Evolutionary conservation across 2,888 invertebrate genomes (phyloP), one percentile per base, ranked within the genome.

Genomic region (Amaurobius ferox): DNA sequence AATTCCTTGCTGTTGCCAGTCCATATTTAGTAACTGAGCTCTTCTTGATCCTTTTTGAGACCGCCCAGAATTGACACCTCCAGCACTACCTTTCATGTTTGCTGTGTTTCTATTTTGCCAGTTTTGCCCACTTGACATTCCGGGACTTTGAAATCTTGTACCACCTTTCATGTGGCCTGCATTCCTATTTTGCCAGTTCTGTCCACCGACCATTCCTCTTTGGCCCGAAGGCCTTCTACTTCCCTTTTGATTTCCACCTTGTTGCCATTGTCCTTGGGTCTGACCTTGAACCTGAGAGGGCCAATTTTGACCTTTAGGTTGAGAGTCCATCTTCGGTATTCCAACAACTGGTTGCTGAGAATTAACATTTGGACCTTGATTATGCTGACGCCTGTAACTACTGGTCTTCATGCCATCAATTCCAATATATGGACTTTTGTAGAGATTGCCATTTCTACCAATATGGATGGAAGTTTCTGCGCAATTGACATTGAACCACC

Each of bases 401-500:
- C 13, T 44, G 1, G 77, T 39, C 39, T 77, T 77, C 1, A 26
- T 29, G 7, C 83, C 86, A 35, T 79, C 86, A 11, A 79, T 74
- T 3, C 79, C 79, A 16, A 79, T 70, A 0, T 66, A 30, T 13
- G 77, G 40, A 6, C 77, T 72, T 48, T 55, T 72, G 48, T 89
- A 89, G 55, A 97, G 93, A 89, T 95, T 95, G 70, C 95, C 95
- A 90, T 97, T 97, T 73, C 96, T 93, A 78, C 93, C 94, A 91
- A 96, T 97, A 73, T 95, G 94, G 30, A 94, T 94, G 0, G 95
- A 94, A 0, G 96, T 94, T 88, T 95, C 94, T 87, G 95, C 94
- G 91, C 97, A 97, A 91, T 96, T 96, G 89, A 96, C 96, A 93
- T 96, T 96, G 92, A 96, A 96, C 96, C 96, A 97, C 97, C 97